phyloP scores from a whole-genome alignment of 2,113 vertebrate genomes.

The Xiphorhynchus elegans region DNA sequence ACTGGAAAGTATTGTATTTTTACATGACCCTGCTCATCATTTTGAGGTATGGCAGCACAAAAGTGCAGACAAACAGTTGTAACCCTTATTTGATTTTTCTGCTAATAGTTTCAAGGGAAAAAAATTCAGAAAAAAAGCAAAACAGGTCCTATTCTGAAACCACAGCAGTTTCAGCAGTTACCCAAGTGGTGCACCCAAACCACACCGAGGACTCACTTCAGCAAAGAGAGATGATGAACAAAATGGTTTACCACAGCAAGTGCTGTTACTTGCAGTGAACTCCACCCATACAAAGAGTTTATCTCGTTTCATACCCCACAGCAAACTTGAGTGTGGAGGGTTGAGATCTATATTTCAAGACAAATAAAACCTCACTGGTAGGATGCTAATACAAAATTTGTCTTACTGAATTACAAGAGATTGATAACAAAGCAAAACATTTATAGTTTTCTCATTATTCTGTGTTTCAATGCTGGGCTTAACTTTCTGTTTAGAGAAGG shows the following conservation, averaged over 20 bases:
- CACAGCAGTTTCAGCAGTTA: constrained; percentile 85
- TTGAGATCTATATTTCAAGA: background rate
- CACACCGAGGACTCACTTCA: constrained; percentile 73
- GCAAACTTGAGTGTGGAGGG: background rate
- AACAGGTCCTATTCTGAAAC: constrained; percentile 76
- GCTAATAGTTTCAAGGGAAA: constrained; percentile 34
- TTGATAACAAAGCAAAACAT: background rate
- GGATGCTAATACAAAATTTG: background rate
- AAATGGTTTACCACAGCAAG: constrained; percentile 74
- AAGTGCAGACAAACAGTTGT: constrained; percentile 17
- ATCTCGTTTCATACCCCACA: constrained; percentile 44
- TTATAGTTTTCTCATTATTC: background rate
- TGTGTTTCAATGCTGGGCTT: background rate
- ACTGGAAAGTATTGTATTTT: background rate
- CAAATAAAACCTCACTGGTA: background rate
- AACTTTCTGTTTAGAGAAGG: background rate
- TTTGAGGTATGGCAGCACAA: background rate
- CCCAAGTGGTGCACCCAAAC: constrained; percentile 80
- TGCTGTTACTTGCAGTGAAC: constrained; percentile 57
- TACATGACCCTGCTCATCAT: background rate
- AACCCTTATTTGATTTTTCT: constrained; percentile 22
- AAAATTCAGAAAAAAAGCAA: constrained; percentile 67
- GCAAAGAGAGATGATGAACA: constrained; percentile 73
- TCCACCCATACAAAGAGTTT: constrained; percentile 67
- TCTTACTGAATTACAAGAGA: background rate